Evolutionary conservation across 2,797 vertebrate species (phyloP), one percentile per base, ranked within the genome.

Genomic region (Scleropages formosus): DNA sequence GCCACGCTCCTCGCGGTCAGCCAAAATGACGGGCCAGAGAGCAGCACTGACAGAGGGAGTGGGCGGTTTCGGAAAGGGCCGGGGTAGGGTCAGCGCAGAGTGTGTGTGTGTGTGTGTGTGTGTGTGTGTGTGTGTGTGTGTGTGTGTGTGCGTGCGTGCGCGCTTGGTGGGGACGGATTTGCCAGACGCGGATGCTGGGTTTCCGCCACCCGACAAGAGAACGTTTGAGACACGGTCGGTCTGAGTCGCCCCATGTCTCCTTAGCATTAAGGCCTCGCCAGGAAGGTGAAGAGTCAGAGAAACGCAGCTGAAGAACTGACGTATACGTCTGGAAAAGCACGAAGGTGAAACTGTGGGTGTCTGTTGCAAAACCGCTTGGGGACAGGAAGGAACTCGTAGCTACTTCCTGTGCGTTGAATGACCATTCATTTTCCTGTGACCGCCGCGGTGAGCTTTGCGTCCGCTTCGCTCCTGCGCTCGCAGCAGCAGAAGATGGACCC

Each of bases 1-100:
- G 26, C n/a, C 13, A 39, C 20, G 53, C n/a, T 24, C 22, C 39
- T 69, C 58, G 27, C 22, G 20, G 74, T 18, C 64, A 26, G 13
- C 22, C 53, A 49, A 69, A 16, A 59, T 66, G 22, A 63, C 71
- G 56, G 80, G 72, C 79, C 69, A 75, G 72, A 78, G 65, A 76
- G 74, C 76, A 73, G 75, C 20, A 46, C 78, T 84, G 82, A 82
- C 78, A 73, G 73, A n/a, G n/a, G n/a, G n/a, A n/a, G n/a, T 51
- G 49, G 7, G 7, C 49, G 51, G 11, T 11, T 51, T 7, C 7
- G 7, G 49, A 72, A 39, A 76, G 75, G 80, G 79, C n/a, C n/a
- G n/a, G n/a, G n/a, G n/a, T n/a, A n/a, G n/a, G n/a, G n/a, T n/a
- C n/a, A n/a, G n/a, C n/a, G n/a, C n/a, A n/a, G n/a, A n/a, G n/a